Percentiles rank a stretch among this genome's conserved stretches.
Conservation (phyloP, 2,888 invertebrate genomes). For the Theodoxus fluviatilis region DNA sequence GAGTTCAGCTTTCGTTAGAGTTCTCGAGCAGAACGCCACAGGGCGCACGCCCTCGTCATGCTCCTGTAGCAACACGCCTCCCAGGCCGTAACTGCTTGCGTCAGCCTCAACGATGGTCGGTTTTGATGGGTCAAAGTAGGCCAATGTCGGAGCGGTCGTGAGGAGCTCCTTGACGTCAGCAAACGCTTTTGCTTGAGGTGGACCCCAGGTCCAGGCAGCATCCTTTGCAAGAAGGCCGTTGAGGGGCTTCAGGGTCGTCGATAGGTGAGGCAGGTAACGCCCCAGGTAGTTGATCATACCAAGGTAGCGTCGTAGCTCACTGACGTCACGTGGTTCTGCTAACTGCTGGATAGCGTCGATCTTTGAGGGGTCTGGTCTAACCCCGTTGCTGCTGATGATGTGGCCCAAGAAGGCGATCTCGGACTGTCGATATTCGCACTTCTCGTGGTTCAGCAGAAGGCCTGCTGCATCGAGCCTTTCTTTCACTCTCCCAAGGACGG, state of each 20-base stretch:
- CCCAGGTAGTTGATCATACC: slow-evolving; percentile 41
- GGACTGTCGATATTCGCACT: slow-evolving; percentile 27
- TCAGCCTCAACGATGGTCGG: too few relatives aligned
- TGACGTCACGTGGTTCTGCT: slow-evolving; percentile 31
- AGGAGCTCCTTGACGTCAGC: too few relatives aligned
- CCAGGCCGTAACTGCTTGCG: too few relatives aligned
- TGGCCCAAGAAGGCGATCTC: slow-evolving; percentile 29
- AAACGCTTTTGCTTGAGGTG: too few relatives aligned
- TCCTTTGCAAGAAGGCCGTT: slow-evolving; percentile 31
- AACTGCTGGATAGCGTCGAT: slow-evolving; percentile 32
- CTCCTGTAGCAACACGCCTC: slow-evolving; percentile 35
- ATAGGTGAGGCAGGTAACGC: slow-evolving; percentile 33
- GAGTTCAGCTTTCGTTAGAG: slow-evolving; percentile 31
- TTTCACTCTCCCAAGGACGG: slow-evolving; percentile 25
- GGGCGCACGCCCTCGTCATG: slow-evolving; percentile 32
- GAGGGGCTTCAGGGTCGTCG: slow-evolving; percentile 30
- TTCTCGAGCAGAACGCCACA: slow-evolving; percentile 38
- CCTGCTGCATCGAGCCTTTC: slow-evolving; percentile 23
- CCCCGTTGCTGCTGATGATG: slow-evolving; percentile 23
- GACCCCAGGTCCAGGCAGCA: slow-evolving; percentile 31
- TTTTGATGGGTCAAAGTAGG: too few relatives aligned
- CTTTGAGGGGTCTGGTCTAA: slow-evolving; percentile 28
- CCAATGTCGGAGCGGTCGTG: too few relatives aligned
- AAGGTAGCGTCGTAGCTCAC: slow-evolving; percentile 31
- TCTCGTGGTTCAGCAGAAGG: slow-evolving; percentile 34